A percentile compares a stretch with the other conserved stretches of the same genome.
Evolutionary conservation across 2,113 vertebrate genomes (phyloP).

Genomic region (Leptodactylus fuscus): DNA sequence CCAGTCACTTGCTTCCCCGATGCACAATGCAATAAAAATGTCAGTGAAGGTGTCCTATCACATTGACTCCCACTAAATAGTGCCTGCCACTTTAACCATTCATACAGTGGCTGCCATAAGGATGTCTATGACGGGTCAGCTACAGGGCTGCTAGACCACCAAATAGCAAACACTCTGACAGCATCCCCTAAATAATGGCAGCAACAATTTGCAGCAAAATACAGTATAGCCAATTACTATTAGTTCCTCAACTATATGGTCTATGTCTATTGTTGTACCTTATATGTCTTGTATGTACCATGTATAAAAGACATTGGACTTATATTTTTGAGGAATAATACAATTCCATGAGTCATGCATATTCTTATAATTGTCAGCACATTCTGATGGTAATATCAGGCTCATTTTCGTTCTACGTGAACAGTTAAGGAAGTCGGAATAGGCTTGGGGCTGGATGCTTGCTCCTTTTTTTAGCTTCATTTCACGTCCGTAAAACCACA

Average conservation of each 20-base stretch:
- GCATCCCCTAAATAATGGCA: too few relatives aligned
- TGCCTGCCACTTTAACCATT: not conserved
- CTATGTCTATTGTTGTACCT: not conserved
- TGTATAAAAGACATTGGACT: not conserved
- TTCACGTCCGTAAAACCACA: slow-evolving; percentile 23
- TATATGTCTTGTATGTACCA: not conserved
- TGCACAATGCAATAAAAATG: not conserved
- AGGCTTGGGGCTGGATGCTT: not conserved
- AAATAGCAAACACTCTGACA: not conserved
- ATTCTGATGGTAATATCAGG: slow-evolving; percentile 15
- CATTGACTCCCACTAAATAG: not conserved
- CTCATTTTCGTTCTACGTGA: not conserved
- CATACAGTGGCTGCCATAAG: not conserved
- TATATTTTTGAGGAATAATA: not conserved
- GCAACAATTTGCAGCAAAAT: too few relatives aligned
- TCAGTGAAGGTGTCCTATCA: not conserved
- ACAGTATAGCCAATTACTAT: too few relatives aligned
- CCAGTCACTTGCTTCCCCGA: too few relatives aligned
- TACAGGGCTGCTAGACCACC: not conserved
- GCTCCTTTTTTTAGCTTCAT: slow-evolving; percentile 6
- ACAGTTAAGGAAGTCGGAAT: not conserved
- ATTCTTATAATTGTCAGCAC: slow-evolving; percentile 1
- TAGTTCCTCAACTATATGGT: too few relatives aligned
- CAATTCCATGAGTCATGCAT: not conserved
- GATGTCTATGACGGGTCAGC: not conserved